Evolutionary conservation across 1,140 invertebrate species (phyloP), one percentile per base, ranked within the genome.

Genomic region (Cyclina sinensis): DNA sequence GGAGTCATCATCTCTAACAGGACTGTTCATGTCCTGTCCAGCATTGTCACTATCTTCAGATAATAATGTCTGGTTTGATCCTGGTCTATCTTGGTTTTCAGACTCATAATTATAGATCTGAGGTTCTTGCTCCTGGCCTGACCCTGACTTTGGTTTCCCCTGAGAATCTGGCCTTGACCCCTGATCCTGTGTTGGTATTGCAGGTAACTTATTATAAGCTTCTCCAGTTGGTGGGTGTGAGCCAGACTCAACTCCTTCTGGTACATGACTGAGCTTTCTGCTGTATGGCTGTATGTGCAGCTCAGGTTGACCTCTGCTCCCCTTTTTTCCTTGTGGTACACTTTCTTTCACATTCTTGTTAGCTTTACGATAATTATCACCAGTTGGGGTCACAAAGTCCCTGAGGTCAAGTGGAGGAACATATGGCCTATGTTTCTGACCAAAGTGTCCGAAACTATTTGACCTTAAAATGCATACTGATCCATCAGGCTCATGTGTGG

Each of bases 331-430:
- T 39, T 3, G 12, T 9, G 5, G 11, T 24, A 11, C n/a, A 27
- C 5, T 24, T 14, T 74, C 43, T 27, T 37, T 70, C 4, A 1
- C 24, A 74, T 24, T 4, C 48, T 74, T 74, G 18, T 78, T 32
- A 32, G n/a, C 48, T 78, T 78, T 78, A 24, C 27, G 14, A 37
- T 74, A 48, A 1, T n/a, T 39, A 27, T 46, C 14, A 35, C 65
- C 39, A 30, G 27, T 51, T n/a, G 82, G 65, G 5, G 82, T 27
- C 24, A 73, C 70, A 27, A 90, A 54, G 35, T 43, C 83, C 65
- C 86, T 84, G 35, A 91, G 59, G 70, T 91, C 90, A 27, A 91
- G 78, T 21, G 86, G 90, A 35, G 90, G 90, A 46, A 91, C 82
- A 68, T 73, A 27, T 16, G 84, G 62, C 51, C 51, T 78, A 35